Evolutionary conservation across 2,888 invertebrate genomes (phyloP).

Genomic region (Lasioglossum figueresi): DNA sequence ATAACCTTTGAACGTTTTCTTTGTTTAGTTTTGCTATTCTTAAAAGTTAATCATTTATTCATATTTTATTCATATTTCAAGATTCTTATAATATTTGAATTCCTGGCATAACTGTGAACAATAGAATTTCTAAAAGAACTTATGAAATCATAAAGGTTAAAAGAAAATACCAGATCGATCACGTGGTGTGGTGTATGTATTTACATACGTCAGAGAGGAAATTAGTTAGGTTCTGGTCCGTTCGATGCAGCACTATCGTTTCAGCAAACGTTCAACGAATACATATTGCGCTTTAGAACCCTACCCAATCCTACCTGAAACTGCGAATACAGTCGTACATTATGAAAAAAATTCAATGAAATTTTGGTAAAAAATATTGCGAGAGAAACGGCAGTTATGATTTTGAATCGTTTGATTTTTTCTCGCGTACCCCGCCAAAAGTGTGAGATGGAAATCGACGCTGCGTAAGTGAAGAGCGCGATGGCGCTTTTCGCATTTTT

Average conservation of each 20-base stretch:
- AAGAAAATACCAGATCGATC: constrained; percentile 50
- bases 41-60: not conserved
- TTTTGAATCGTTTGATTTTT: not conserved
- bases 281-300: constrained; percentile 7
- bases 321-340: constrained; percentile 6
- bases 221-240: not conserved
- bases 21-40: not conserved
- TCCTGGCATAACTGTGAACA: constrained; percentile 5
- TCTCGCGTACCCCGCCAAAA: not conserved
- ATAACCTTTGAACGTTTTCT: not conserved
- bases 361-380: not conserved
- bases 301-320: no score
- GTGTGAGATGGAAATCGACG: not conserved
- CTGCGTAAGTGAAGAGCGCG: not conserved
- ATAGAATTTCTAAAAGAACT: constrained; percentile 33
- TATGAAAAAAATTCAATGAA: constrained; percentile 1
- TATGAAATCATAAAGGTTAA: constrained; percentile 57
- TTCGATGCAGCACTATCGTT: not conserved
- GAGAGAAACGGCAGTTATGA: not conserved
- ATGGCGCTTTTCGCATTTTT: not conserved
- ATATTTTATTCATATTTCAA: not conserved
- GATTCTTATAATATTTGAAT: not conserved
- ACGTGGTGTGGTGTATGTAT: constrained; percentile 49
- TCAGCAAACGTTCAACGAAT: constrained; percentile 5
- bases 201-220: constrained; percentile 4